phyloP scores from a whole-genome alignment of 1,140 invertebrate species.

The Drosophila murphyi region DNA sequence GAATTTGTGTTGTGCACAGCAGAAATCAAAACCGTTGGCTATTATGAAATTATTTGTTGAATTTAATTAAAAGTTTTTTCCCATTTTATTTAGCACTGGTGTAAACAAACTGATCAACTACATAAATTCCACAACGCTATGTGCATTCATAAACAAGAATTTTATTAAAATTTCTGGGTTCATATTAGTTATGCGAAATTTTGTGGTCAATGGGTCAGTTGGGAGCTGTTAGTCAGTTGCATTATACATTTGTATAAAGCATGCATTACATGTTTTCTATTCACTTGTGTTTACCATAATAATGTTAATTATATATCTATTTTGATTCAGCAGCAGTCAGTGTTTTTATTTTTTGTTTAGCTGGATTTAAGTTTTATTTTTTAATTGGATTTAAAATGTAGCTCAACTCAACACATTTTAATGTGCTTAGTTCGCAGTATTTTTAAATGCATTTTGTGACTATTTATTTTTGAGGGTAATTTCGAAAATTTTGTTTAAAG shows the following conservation, averaged over 20 bases:
- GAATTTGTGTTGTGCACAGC: conserved; percentile 8
- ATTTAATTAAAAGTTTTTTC: conserved; percentile 77
- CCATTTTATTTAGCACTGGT: conserved; percentile 59
- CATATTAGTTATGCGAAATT: conserved; percentile 9
- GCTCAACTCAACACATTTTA: no score
- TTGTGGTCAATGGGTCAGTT: conserved; percentile 7
- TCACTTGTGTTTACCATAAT: conserved; percentile 55
- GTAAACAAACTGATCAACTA: conserved; percentile 34
- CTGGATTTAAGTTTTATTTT: background rate
- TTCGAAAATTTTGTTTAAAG: no score
- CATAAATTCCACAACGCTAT: background rate
- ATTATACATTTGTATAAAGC: conserved; percentile 22
- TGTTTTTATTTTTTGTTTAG: conserved; percentile 5
- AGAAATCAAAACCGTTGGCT: conserved; percentile 59
- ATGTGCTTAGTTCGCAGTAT: no score
- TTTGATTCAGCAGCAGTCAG: background rate
- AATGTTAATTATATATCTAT: conserved; percentile 59
- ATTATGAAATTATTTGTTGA: conserved; percentile 64
- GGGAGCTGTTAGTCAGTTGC: conserved; percentile 62
- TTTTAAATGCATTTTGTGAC: no score
- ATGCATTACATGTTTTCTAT: conserved; percentile 29
- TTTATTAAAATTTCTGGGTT: conserved; percentile 7
- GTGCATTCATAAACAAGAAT: background rate
- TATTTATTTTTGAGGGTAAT: no score
- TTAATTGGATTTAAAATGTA: background rate